A percentile compares a stretch with the other conserved stretches of the same genome.
These are phyloP conservation scores for Micoletzkya japonica DNA, from an alignment of 2,888 invertebrate species.

Conservation along the genomic window DNA sequence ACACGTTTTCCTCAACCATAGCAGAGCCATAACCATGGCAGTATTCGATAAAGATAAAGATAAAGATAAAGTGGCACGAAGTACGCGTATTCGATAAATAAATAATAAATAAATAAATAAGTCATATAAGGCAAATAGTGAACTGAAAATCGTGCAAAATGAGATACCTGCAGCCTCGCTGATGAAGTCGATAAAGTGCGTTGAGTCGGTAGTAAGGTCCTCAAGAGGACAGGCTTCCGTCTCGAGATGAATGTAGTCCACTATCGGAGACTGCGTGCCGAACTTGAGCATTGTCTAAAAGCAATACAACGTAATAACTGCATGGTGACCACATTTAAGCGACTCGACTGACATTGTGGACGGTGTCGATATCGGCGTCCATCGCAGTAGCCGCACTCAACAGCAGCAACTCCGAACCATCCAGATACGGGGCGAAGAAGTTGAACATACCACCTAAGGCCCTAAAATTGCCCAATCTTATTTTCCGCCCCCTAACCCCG, in stretches of 20 bases:
- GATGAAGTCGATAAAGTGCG: too few species aligned
- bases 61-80: too few species aligned
- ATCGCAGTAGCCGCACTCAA: not conserved
- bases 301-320: not conserved
- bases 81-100: not conserved
- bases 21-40: too few species aligned
- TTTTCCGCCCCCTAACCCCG: too few species aligned
- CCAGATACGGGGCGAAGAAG: not conserved
- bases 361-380: not conserved
- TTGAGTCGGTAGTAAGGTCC: too few species aligned
- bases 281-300: not conserved
- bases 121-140: not conserved
- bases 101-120: not conserved
- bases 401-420: conserved; percentile 7
- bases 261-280: conserved; percentile 11
- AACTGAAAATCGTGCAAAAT: not conserved
- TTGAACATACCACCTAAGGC: conserved; percentile 1
- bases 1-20: too few species aligned
- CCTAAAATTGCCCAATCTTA: not conserved
- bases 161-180: too few species aligned
- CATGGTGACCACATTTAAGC: not conserved
- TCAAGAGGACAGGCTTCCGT: not conserved
- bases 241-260: conserved; percentile 11
- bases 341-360: not conserved
- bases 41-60: too few species aligned